Evolutionary conservation across 2,797 vertebrate species (phyloP), one percentile per base, ranked within the genome.

Genomic region (Percopsis omiscomaycus): DNA sequence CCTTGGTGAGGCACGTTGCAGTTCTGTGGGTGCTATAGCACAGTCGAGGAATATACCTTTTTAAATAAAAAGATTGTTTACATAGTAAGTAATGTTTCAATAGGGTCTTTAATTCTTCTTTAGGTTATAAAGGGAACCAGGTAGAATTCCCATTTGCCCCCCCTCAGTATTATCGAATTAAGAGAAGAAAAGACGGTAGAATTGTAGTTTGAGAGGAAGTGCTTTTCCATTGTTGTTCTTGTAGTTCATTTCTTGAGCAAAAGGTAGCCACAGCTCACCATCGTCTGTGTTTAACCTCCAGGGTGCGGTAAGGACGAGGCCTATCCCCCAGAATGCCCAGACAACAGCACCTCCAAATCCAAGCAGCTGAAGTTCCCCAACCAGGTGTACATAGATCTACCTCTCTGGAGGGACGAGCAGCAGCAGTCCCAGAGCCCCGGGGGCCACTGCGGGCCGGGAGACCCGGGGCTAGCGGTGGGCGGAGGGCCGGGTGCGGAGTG

Each of bases 351-450:
- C 82, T 91, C 90, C 85, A 96, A 95, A 93, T 94, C 95, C 95
- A 97, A 97, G 92, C 94, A 93, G 86, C 88, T 94, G 69, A 96
- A 95, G 88, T 90, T 94, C 74, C 93, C 95, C 2, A 95, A 90
- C 88, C 95, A 95, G 90, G 93, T 95, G 77, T 95, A 93, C 68
- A 92, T 95, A 29, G 93, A 96, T 89, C 94, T 95, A 93, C 95
- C 96, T 94, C 94, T 94, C 84, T 95, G 95, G 91, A 94, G 93
- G 84, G 96, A 97, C 15, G 93, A 95, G 86, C 94, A 90, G 82
- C 88, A 82, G 82, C 77, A 16, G 37, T n/a, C 87, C 69, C 94
- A 94, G 75, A 90, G 74, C 77, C 68, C 79, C 3, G 71, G 45
- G 0, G 86, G 77, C 5, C 72, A 67, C 15, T 60, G 72, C 45